Conservation (phyloP, 2,113 vertebrate genomes). For the Tachysurus vachellii region DNA sequence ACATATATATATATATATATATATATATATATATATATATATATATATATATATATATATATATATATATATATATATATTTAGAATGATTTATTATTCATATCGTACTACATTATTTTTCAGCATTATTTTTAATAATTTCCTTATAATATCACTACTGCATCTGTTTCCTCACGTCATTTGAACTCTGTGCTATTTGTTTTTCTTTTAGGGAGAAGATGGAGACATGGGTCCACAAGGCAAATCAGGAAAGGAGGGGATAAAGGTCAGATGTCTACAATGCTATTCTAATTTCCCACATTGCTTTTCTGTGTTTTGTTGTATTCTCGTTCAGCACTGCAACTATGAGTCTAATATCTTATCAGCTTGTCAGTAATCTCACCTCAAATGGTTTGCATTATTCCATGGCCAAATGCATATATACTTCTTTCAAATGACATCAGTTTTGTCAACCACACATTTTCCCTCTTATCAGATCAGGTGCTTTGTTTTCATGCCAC, state of each 20-base stretch:
- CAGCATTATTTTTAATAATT: neutral
- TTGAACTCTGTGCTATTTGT: neutral
- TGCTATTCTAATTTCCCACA: neutral
- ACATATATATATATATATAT: neutral
- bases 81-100: neutral
- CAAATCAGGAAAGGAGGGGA: constrained; percentile 74
- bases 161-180: neutral
- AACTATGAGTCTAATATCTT: neutral
- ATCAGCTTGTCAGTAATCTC: neutral
- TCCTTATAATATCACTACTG: neutral
- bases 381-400: neutral
- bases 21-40: too few relatives aligned
- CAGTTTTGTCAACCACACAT: neutral
- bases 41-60: neutral
- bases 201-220: constrained; percentile 74
- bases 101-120: neutral
- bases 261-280: constrained; percentile 76
- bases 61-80: neutral
- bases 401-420: neutral
- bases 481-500: neutral
- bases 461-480: neutral
- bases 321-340: neutral
- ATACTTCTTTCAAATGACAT: neutral
- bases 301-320: neutral
- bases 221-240: constrained; percentile 77